Conservation (phyloP, 2,113 vertebrate species). For the Scytalopus superciliaris region DNA sequence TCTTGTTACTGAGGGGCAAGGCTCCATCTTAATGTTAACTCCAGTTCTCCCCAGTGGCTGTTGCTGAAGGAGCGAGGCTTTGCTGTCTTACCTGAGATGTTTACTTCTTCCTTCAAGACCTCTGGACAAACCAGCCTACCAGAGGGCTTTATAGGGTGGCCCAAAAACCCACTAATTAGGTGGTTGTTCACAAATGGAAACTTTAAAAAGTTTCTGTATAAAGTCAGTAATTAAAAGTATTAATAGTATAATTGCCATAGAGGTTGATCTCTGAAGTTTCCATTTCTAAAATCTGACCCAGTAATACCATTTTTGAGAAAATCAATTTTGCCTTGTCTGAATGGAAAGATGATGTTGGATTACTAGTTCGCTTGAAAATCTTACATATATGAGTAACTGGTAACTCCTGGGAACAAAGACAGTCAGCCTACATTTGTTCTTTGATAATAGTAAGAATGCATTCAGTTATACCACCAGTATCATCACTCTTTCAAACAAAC, state of each 20-base stretch:
- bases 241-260: neutral
- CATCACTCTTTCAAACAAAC: neutral
- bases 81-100: neutral
- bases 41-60: neutral
- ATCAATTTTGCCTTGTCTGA: neutral
- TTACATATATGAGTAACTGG: neutral
- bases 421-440: neutral
- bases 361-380: neutral
- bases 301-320: neutral
- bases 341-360: neutral
- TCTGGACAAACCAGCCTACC: neutral
- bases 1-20: neutral
- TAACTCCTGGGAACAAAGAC: neutral
- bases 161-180: neutral
- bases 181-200: neutral
- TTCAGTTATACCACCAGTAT: neutral
- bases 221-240: neutral
- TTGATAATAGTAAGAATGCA: neutral
- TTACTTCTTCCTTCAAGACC: neutral
- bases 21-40: neutral
- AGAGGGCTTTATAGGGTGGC: neutral
- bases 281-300: neutral
- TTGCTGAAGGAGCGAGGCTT: neutral
- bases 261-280: neutral
- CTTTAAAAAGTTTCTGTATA: neutral